Evolutionary conservation across 23 tunicate genomes (phyloP).

Genomic region (Trididemnum miniatum): DNA sequence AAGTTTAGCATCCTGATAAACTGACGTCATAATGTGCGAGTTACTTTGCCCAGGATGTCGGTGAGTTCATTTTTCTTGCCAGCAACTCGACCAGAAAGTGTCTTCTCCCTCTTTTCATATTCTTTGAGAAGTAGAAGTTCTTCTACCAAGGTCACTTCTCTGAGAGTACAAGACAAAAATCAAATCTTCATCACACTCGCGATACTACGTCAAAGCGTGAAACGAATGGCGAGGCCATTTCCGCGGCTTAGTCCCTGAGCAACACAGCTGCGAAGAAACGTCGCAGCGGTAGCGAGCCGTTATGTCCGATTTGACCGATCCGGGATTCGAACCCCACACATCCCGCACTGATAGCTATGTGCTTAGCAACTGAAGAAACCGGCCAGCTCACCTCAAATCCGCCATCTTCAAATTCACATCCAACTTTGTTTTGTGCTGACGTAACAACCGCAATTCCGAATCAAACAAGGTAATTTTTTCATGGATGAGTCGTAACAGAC

Average conservation of each 20-base stretch:
- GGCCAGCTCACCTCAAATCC: slow-evolving; percentile 64
- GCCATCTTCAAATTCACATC: slow-evolving; percentile 96
- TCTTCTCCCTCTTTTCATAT: slow-evolving; percentile 89
- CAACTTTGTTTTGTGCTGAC: slow-evolving; percentile 64
- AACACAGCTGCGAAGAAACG: too few species aligned
- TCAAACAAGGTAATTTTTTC: slow-evolving; percentile 75
- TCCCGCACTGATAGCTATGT: too few species aligned
- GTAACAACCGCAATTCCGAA: slow-evolving; percentile 76
- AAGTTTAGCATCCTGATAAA: background rate
- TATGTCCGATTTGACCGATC: too few species aligned
- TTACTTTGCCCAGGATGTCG: slow-evolving; percentile 74
- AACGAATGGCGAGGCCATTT: too few species aligned
- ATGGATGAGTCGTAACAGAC: slow-evolving; percentile 55
- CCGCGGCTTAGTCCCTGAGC: too few species aligned
- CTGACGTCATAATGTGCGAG: too few species aligned
- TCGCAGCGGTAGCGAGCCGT: too few species aligned
- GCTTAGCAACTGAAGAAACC: too few species aligned
- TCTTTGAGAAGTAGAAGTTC: slow-evolving; percentile 92
- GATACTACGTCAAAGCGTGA: too few species aligned
- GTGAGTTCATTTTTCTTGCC: slow-evolving; percentile 78
- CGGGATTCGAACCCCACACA: too few species aligned
- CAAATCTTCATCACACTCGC: too few species aligned
- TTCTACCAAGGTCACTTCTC: slow-evolving; percentile 91
- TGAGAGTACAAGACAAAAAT: slow-evolving; percentile 29
- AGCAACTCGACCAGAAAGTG: slow-evolving; percentile 64